Conservation (phyloP, 2,797 vertebrate genomes). For the Semotilus atromaculatus region DNA sequence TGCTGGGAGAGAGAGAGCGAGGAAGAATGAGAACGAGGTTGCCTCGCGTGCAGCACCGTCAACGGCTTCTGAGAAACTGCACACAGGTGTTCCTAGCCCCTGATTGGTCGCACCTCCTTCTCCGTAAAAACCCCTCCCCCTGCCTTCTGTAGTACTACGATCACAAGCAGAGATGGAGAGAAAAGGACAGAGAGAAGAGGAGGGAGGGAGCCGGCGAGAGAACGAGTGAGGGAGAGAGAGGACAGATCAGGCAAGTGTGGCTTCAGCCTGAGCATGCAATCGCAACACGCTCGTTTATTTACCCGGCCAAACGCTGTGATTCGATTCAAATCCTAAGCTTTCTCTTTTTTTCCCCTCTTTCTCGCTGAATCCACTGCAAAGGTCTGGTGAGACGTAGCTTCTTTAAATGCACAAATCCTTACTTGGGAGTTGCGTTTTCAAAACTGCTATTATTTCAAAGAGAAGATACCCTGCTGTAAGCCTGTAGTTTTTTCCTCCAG, state of each 20-base stretch:
- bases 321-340: background rate
- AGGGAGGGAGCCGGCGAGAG: slow-evolving; percentile 37
- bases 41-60: slow-evolving; percentile 56
- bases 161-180: slow-evolving; percentile 59
- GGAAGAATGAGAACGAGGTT: slow-evolving; percentile 39
- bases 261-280: slow-evolving; percentile 41
- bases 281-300: slow-evolving; percentile 24
- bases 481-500: background rate
- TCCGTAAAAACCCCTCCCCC: slow-evolving; percentile 64
- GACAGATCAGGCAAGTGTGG: slow-evolving; percentile 39
- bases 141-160: slow-evolving; percentile 65
- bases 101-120: slow-evolving; percentile 82
- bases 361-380: background rate
- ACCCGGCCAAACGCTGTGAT: slow-evolving; percentile 3
- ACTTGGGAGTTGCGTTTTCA: background rate
- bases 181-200: slow-evolving; percentile 51
- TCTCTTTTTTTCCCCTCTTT: background rate
- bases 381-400: background rate
- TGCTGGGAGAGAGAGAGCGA: slow-evolving; percentile 12
- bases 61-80: slow-evolving; percentile 61
- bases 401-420: background rate
- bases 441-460: background rate
- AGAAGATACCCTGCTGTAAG: background rate
- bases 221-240: slow-evolving; percentile 14
- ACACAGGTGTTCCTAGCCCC: slow-evolving; percentile 64